phyloP scores from a whole-genome alignment of 2,797 vertebrate genomes.

The Clamator glandarius region DNA sequence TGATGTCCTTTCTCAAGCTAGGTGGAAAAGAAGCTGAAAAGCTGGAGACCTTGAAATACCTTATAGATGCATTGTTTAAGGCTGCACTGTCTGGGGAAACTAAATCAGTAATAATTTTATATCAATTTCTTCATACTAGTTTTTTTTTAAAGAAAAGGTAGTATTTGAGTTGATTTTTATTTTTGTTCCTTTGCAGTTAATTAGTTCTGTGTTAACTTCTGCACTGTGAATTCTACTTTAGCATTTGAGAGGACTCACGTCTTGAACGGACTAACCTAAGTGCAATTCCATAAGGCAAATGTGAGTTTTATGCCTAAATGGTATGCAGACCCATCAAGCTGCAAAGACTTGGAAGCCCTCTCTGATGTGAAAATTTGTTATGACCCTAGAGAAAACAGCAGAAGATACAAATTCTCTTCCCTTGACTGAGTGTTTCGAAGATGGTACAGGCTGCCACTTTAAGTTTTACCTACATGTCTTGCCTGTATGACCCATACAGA shows the following conservation, averaged over 20 bases:
- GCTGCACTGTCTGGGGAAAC: neutral
- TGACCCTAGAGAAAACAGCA: neutral
- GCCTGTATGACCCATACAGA: neutral
- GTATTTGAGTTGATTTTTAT: neutral
- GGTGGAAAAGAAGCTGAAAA: neutral
- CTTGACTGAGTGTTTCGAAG: neutral
- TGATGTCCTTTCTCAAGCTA: neutral
- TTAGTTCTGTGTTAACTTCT: neutral
- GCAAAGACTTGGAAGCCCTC: neutral
- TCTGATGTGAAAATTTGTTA: neutral
- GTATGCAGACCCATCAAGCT: neutral
- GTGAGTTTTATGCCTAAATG: neutral
- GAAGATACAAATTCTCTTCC: neutral
- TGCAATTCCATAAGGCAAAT: neutral
- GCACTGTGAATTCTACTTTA: neutral
- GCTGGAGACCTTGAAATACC: neutral
- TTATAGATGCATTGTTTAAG: neutral
- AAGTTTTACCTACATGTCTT: neutral
- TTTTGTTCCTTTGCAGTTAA: neutral
- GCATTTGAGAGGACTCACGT: neutral
- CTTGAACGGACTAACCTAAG: neutral
- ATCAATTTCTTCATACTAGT: neutral
- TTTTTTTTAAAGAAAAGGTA: neutral
- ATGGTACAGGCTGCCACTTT: neutral
- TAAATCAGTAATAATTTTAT: neutral